Base-by-base conservation (phyloP, 2,888 invertebrate species). In the Dioctria rufipes region DNA sequence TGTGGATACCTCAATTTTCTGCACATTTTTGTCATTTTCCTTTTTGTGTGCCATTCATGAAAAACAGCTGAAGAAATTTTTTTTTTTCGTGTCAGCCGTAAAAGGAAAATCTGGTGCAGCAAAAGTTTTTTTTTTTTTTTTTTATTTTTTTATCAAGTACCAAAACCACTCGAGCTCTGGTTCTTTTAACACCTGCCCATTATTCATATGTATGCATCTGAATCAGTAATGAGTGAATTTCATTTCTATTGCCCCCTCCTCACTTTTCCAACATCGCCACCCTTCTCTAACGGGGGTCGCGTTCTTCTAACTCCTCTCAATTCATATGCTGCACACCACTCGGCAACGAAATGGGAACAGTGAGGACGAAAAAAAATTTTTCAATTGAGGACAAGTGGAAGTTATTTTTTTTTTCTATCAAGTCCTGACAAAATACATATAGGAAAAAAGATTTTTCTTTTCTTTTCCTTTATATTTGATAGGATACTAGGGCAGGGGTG, bases 311-410 rank as follows among this genome's bases (percentile, higher is more conserved):
- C 39, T 40, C 40, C 6, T 60, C 63, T 63, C 6, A 5, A 25
- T 37, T 37, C 54, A 11, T 11, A 8, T 54, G n/a, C 4, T 54
- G n/a, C 11, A 54, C 25, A 54, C 49, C 69, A 60, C 40, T 43
- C 40, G 40, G 25, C 42, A 54, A 5, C 58, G 42, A 73, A 73
- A 73, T 60, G 73, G 73, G 73, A 73, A 40, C 73, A 73, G 60
- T 58, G 73, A 73, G 73, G 73, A 58, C 58, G 13, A n/a, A 73
- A 73, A 73, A 73, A 60, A 63, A 63, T n/a, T 63, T 71, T 58
- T 75, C 73, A 43, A 75, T 75, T 75, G 73, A 75, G 73, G 73
- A 75, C 73, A 75, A 75, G 73, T 75, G 73, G 51, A 75, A 60
- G 13, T 75, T 73, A 60, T 54, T 58, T 75, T 75, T 63, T 73